These are phyloP conservation scores for Onychomys arenicola DNA, from an alignment of 2,797 vertebrate genomes.

Conservation along the genomic window DNA sequence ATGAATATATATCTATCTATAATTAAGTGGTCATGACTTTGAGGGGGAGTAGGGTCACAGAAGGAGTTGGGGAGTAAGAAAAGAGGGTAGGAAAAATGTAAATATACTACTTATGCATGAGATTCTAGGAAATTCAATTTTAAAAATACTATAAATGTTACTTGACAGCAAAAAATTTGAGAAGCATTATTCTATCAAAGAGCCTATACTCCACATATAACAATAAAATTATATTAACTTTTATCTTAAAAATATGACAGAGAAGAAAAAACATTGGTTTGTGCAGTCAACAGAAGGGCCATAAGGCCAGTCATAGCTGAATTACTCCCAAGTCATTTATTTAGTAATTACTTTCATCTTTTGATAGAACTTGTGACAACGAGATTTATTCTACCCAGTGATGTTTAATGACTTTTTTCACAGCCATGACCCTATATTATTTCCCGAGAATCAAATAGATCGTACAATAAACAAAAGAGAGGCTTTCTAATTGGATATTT, in stretches of 20 bases:
- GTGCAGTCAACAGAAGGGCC: neutral
- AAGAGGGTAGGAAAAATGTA: neutral
- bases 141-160: neutral
- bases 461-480: constrained; percentile 26
- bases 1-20: neutral
- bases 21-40: neutral
- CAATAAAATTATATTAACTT: neutral
- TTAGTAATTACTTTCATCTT: neutral
- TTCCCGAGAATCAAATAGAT: constrained; percentile 40
- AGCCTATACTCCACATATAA: neutral
- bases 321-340: neutral
- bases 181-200: neutral
- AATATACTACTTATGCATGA: neutral
- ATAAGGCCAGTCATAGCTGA: neutral
- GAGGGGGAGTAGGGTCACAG: neutral
- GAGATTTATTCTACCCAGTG: constrained; percentile 19
- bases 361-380: neutral
- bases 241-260: neutral
- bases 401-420: constrained; percentile 44
- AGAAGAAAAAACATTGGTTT: neutral
- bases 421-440: constrained; percentile 3
- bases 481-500: constrained; percentile 48
- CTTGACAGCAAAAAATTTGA: neutral
- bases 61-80: neutral
- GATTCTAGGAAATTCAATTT: neutral